Evolutionary conservation across 2,888 invertebrate genomes (phyloP), one percentile per base, ranked within the genome.

Genomic region (Caenorhabditis uteleia): DNA sequence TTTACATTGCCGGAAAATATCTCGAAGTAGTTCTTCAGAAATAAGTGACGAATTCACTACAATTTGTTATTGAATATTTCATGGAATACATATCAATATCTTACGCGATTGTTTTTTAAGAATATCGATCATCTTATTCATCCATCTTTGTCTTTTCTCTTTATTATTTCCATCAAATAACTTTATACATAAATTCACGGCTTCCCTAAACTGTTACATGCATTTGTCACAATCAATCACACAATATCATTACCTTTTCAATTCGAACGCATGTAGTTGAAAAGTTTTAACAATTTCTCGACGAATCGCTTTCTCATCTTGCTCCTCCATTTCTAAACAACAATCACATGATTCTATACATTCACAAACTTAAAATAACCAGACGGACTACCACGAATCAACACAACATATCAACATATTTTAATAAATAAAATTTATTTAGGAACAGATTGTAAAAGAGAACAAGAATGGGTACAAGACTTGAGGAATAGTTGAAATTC

Each of bases 91-190:
- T 25, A 34, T 21, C 5, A 5, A 2, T 16, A 31, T 43, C 65
- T 43, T 51, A 75, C 77, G 45, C 33, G 61, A 69, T 44, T 77
- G 74, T 45, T 75, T 73, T 33, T 71, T 58, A n/a, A 75, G 46
- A 25, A 68, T 54, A 18, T 68, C 70, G 16, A 74, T 56, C 43
- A 77, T 59, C 39, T 69, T 69, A 10, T 62, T 62, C 49, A 68
- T 53, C 64, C 74, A 71, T 51, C 64, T 61, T 23, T 46, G 54
- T 21, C 73, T 34, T 18, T 60, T 62, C 14, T 60, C 62, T 34
- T 69, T 72, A 44, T 74, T 72, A 23, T 57, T 64, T 10, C 49
- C 46, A 20, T 49, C 23, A 36, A 75, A 57, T 8, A 62, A 48
- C 14, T 67, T 57, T 10, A 70, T 61, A 20, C 64, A 66, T 20